Base-by-base conservation (phyloP, 2,113 vertebrate species). In the Nycticebus coucang region DNA sequence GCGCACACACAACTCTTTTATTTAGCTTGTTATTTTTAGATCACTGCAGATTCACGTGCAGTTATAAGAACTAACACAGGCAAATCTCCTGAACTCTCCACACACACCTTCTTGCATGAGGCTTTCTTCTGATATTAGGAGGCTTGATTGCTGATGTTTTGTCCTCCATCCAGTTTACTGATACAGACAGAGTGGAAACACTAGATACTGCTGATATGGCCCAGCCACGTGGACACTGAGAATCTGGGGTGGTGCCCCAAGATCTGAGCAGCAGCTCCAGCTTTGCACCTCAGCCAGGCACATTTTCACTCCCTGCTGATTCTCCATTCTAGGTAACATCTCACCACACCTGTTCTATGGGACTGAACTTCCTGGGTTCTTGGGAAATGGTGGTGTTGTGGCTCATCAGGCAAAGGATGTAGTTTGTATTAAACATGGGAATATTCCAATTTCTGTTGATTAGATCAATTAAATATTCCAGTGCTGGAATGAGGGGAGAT, bases 391-490 rank as follows among this genome's bases (percentile, higher is more conserved):
- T 28, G 11, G 28, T 30, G 64, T 0, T 71, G 41, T 55, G 62
- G 35, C 53, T 96, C 68, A 21, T 33, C 35, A 37, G 85, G 86
- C 64, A 64, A 89, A 86, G 45, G n/a, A 33, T 55, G 9, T 22
- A 60, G 37, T 89, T 83, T 83, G 55, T 86, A 69, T 91, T 80
- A 83, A 88, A 89, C 69, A 86, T 14, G 84, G 89, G 64, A 92
- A 92, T 87, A 85, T 78, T 93, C 80, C 68, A 77, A 85, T 85
- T 94, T 80, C 72, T 94, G 71, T 69, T 72, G 95, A 97, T 95
- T 91, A 86, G 53, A 86, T 57, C 78, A 84, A 92, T 94, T 96
- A 79, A 79, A 93, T 83, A 97, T 74, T 69, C 68, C 55, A 24
- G 41, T 35, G 19, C 68, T 30, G 7, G 59, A 64, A 22, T 77